These are phyloP conservation scores for Cephalopterus ornatus DNA, from an alignment of 2,113 vertebrate genomes.

Conservation along the genomic window DNA sequence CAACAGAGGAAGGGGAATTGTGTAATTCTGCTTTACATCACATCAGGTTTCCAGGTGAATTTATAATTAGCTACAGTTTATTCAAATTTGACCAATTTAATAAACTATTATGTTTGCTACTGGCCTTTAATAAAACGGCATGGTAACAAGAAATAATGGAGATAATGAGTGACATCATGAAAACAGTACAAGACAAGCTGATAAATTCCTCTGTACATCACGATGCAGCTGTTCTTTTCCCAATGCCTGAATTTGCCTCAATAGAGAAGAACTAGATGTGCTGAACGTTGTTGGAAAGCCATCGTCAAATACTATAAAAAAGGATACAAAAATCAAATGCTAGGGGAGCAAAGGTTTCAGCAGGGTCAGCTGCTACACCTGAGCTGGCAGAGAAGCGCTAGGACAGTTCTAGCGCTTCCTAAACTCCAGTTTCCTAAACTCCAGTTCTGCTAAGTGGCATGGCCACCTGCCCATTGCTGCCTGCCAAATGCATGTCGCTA, in stretches of 20 bases:
- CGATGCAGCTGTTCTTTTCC: background rate
- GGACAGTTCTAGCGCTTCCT: too few relatives aligned
- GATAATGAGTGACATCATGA: background rate
- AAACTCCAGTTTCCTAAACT: slow-evolving; percentile 3
- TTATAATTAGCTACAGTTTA: slow-evolving; percentile 44
- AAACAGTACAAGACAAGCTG: background rate
- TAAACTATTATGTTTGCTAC: background rate
- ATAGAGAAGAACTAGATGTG: background rate
- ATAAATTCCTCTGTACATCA: background rate
- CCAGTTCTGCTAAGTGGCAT: background rate
- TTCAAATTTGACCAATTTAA: slow-evolving; percentile 45
- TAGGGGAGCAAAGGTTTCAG: background rate
- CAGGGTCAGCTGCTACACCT: background rate
- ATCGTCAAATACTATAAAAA: background rate
- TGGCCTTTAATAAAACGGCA: slow-evolving; percentile 21
- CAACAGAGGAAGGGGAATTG: background rate
- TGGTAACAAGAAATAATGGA: background rate
- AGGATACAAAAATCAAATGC: background rate
- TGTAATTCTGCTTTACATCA: background rate
- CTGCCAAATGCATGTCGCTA: slow-evolving; percentile 19
- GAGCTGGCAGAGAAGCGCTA: background rate
- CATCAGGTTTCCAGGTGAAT: slow-evolving; percentile 14
- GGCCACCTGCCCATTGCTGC: background rate
- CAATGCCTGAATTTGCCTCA: background rate
- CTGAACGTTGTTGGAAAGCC: background rate